Evolutionary conservation across 2,113 vertebrate genomes (phyloP), one percentile per base, ranked within the genome.

Genomic region (Ophiodon elongatus): DNA sequence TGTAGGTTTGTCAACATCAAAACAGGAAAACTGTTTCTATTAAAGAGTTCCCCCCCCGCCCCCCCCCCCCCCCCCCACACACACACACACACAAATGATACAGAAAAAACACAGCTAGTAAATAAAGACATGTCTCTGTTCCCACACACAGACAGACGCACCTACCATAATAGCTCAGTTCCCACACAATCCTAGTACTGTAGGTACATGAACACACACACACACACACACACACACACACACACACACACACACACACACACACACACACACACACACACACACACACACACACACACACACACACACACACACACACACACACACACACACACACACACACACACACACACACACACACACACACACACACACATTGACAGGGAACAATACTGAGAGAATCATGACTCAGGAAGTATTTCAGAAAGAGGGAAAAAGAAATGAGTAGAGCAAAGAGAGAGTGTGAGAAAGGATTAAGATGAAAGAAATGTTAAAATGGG

Each of bases 321-420:
- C 21, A 67, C n/a, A 54, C 56, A 70, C 33, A 76, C 47, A 64
- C 21, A 67, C n/a, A 54, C 39, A 47, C 80, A 81, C 85, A 89
- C 73, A 83, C 27, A 80, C 73, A 85, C 50, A 52, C 50, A 52
- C 23, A 54, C 86, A 90, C 80, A 88, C 72, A 80, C 45, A 70
- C 54, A 69, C 25, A 79, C 56, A 65, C 27, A 73, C 21, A 57
- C 33, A 52, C 80, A 82, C 84, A 88, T 3, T 4, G 52, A 56
- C 19, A 13, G 3, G 73, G 85, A 93, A 93, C 91, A 94, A 94
- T 93, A 91, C 90, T 92, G 91, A 92, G 91, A 93, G 91, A 93
- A 83, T 65, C 43, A 39, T 72, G 80, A 79, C 19, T 50, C 92
- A 93, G 93, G 93, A 94, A 93, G 91, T 85, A 88, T 91, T 92